These are phyloP conservation scores for Agrotis ipsilon DNA, from an alignment of 2,888 invertebrate genomes.

Conservation along the genomic window DNA sequence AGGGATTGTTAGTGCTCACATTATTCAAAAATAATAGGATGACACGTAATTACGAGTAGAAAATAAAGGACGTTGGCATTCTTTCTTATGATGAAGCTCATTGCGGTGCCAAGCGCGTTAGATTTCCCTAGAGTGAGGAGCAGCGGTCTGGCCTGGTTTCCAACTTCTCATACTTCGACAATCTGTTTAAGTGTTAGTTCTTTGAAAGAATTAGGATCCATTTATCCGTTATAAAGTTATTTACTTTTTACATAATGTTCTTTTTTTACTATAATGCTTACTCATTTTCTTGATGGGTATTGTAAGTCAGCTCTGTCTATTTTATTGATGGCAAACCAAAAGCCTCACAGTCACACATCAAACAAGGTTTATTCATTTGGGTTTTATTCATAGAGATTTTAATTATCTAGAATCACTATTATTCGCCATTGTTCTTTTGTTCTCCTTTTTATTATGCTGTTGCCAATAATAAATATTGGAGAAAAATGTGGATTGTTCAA, in stretches of 20 bases:
- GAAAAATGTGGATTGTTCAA: neutral
- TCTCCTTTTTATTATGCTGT: neutral
- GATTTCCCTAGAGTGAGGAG: constrained; percentile 68
- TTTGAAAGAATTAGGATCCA: constrained; percentile 1
- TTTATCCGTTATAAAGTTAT: neutral
- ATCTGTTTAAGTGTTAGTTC: constrained; percentile 22
- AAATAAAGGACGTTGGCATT: constrained; percentile 60
- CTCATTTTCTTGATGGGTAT: neutral
- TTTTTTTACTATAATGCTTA: neutral
- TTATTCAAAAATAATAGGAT: constrained; percentile 60
- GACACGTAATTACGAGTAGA: constrained; percentile 60
- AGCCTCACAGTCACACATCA: neutral
- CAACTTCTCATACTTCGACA: constrained; percentile 51
- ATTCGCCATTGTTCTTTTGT: constrained; percentile 3
- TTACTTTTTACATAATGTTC: neutral
- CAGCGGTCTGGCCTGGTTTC: constrained; percentile 29
- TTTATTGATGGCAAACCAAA: neutral
- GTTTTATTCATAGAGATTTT: no score
- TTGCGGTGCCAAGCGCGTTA: constrained; percentile 60
- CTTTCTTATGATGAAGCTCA: constrained; percentile 66
- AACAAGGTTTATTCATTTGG: no score
- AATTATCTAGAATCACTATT: neutral
- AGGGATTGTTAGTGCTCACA: constrained; percentile 47
- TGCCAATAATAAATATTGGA: neutral
- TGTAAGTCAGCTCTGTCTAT: neutral